These are phyloP conservation scores for Vannuccia rotundouncinata DNA, from an alignment of 2,888 invertebrate genomes.

Conservation along the genomic window DNA sequence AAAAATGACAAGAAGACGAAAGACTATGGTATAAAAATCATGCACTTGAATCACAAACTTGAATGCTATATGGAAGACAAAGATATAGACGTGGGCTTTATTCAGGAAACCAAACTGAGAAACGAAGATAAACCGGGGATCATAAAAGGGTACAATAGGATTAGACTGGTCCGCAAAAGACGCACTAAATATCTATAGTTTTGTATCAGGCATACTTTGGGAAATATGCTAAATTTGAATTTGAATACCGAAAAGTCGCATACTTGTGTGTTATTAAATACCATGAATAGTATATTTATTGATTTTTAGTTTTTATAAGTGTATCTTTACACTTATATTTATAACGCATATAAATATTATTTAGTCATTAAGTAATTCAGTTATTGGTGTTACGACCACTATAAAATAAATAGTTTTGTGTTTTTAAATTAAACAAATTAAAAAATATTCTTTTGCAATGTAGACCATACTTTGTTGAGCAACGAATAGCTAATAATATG, in stretches of 20 bases:
- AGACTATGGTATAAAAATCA: neutral
- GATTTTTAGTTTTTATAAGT: neutral
- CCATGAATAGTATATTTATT: neutral
- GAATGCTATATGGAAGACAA: neutral
- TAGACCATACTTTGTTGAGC: neutral
- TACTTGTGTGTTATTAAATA: neutral
- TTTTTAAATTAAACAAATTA: neutral
- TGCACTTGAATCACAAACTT: neutral
- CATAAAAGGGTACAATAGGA: neutral
- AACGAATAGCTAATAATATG: neutral
- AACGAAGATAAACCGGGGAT: neutral
- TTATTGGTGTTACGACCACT: neutral
- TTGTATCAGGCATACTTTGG: too few species aligned
- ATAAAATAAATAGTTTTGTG: neutral
- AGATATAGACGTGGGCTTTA: neutral
- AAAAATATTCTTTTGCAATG: neutral
- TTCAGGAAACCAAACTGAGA: neutral
- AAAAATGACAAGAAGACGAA: neutral
- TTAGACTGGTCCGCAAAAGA: neutral
- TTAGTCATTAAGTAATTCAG: neutral
- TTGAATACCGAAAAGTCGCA: too few species aligned
- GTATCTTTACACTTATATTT: neutral
- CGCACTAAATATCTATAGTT: too few species aligned
- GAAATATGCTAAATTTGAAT: too few species aligned
- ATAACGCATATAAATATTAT: neutral